A percentile compares a stretch with the other conserved stretches of the same genome.
phyloP scores from a whole-genome alignment of 2,797 vertebrate genomes.

The Malacoraja senta region DNA sequence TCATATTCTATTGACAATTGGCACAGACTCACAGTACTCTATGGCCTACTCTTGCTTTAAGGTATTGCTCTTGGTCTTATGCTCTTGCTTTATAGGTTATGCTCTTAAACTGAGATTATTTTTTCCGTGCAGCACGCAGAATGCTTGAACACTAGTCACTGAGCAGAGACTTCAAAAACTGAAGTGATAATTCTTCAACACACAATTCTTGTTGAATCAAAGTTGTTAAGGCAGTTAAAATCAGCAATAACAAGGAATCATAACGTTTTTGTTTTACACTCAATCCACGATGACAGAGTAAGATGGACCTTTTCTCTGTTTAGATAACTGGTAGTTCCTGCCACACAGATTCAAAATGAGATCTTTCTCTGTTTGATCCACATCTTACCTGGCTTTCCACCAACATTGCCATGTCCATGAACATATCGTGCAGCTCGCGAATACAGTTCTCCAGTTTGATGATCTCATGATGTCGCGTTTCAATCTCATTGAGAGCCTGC shows the following conservation, averaged over 20 bases:
- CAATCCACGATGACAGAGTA: background rate
- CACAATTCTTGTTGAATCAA: background rate
- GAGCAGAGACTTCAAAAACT: background rate
- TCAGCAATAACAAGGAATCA: background rate
- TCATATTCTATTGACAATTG: too few relatives aligned
- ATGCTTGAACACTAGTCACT: background rate
- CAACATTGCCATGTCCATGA: slow-evolving; percentile 94
- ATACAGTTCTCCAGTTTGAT: slow-evolving; percentile 93
- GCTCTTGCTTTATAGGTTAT: too few relatives aligned
- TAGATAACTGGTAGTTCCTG: background rate
- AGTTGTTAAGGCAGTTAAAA: background rate
- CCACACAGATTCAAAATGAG: background rate
- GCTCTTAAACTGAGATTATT: background rate
- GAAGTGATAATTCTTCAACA: background rate
- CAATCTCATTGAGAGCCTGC: slow-evolving; percentile 87
- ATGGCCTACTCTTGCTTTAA: too few relatives aligned
- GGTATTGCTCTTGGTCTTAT: too few relatives aligned
- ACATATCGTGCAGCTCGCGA: slow-evolving; percentile 91
- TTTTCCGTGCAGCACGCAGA: too few relatives aligned
- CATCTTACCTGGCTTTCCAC: slow-evolving; percentile 87
- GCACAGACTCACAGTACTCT: too few relatives aligned
- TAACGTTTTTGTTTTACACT: background rate
- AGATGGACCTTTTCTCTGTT: background rate
- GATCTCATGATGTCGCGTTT: slow-evolving; percentile 85
- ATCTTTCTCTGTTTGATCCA: background rate